Percentiles rank a stretch among this genome's conserved stretches.
These are phyloP conservation scores for Nothoprocta perdicaria DNA, from an alignment of 2,113 vertebrate species.

Conservation along the genomic window DNA sequence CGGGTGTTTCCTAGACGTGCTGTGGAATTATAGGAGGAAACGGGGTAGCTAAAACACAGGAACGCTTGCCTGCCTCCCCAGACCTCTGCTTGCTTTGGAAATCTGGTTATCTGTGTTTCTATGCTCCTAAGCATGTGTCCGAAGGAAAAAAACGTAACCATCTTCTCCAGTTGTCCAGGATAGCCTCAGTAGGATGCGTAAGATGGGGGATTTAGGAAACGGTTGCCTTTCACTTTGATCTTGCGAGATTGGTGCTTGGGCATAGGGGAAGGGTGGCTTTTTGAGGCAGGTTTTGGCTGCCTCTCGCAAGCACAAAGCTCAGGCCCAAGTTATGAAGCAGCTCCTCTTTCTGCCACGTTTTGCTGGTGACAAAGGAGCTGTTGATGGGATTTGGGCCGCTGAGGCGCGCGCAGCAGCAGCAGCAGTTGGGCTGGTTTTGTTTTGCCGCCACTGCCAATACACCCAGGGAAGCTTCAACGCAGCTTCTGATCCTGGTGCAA, in stretches of 20 bases:
- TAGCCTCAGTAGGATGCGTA: background rate
- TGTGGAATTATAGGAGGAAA: rapidly evolving
- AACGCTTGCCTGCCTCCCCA: background rate
- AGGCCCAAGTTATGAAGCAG: background rate
- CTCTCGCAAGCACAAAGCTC: background rate
- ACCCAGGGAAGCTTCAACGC: slow-evolving; percentile 28
- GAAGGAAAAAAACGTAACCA: background rate
- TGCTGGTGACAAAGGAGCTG: slow-evolving; percentile 68
- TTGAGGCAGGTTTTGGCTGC: rapidly evolving
- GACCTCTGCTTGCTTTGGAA: background rate
- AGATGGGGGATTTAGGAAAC: background rate
- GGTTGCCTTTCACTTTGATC: background rate
- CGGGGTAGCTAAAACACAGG: rapidly evolving
- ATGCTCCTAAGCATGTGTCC: background rate
- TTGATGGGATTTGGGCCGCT: slow-evolving; percentile 69
- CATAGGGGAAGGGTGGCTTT: rapidly evolving
- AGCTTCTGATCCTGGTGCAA: slow-evolving; percentile 7
- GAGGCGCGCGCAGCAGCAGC: slow-evolving; percentile 64
- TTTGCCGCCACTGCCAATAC: slow-evolving; percentile 32
- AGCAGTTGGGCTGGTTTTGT: slow-evolving; percentile 55
- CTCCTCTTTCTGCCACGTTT: slow-evolving; percentile 47
- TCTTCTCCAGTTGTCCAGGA: background rate
- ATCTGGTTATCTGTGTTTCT: background rate
- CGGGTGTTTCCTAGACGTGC: background rate
- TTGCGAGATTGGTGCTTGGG: background rate